These are phyloP conservation scores for Octomys mimax DNA, from an alignment of 2,797 vertebrate species.

Conservation along the genomic window DNA sequence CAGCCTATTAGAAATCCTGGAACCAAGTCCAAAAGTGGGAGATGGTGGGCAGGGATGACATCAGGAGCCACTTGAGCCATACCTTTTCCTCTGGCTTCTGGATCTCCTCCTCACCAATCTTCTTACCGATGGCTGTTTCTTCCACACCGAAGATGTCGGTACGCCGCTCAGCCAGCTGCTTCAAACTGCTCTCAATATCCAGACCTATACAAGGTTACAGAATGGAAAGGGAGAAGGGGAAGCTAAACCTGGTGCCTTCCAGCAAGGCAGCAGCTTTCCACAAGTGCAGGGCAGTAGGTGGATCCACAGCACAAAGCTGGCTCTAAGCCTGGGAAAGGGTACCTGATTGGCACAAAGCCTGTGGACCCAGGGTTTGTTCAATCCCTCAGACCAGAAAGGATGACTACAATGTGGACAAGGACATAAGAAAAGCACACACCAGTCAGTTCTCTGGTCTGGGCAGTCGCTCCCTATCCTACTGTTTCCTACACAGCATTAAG, in stretches of 20 bases:
- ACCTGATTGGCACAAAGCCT: background rate
- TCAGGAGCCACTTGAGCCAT: background rate
- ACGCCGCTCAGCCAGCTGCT: slow-evolving; percentile 99
- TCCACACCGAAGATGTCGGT: slow-evolving; percentile 99
- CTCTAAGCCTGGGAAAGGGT: background rate
- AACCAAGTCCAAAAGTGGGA: background rate
- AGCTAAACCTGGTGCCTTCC: background rate
- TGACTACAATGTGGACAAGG: background rate
- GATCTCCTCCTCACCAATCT: slow-evolving; percentile 99
- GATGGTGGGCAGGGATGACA: background rate
- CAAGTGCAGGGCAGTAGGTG: background rate
- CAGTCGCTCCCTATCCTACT: background rate
- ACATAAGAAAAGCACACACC: background rate
- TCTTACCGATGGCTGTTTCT: slow-evolving; percentile 99
- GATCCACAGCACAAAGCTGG: background rate
- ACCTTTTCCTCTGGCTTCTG: slow-evolving; percentile 99
- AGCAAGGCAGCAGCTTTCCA: background rate
- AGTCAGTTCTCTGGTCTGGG: background rate
- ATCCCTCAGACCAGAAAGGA: background rate
- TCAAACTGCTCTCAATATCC: slow-evolving; percentile 99
- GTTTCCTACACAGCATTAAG: background rate
- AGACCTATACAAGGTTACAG: slow-evolving; percentile 86
- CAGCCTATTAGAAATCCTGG: background rate
- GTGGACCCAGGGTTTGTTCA: background rate
- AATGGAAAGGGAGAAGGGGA: background rate